Base-by-base conservation (phyloP, 2,888 invertebrate genomes). In the Zootermopsis nevadensis region DNA sequence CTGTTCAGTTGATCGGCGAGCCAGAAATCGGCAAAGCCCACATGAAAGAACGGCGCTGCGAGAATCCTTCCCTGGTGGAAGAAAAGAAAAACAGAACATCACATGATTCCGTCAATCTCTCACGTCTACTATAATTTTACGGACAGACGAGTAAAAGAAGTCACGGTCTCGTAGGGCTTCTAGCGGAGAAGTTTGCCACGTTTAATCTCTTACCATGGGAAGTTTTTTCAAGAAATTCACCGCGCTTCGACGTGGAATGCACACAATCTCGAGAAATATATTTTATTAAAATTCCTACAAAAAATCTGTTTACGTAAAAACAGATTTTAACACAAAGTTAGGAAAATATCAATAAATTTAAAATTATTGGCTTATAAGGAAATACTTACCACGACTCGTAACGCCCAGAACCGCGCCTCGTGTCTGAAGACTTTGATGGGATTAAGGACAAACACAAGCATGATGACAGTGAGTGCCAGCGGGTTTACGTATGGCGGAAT, bases 11-110 rank as follows among this genome's bases (percentile, higher is more conserved):
- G 99, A 91, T 99, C 99, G 8, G 98, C 99, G 89, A 99, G 93
- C 99, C 99, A 99, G 93, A 99, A 99, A 91, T 99, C 99, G 35
- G 99, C 98, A 89, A 99, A 99, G 72, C 96, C 93, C 15, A 99
- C 99, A 86, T 96, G 96, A 88, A 96, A 95, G 88, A 98, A 98
- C 31, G 99, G 99, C 0, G 99, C 97, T 55, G 95, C 93, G 77
- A 98, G 88, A 86, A 98, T 95, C 82, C 96, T 93, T 85, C 94
- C 95, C 96, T 96, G 89, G 81, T 90, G 90, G 81, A 84, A 85
- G 83, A 85, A 83, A 76, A 84, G 79, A 31, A 74, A 85, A 74
- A 60, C 12, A 60, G 33, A 33, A 74, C 74, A 74, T 33, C 27
- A 33, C 15, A 12, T 35, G 1, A 74, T 8, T 19, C 33, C 3